Base-by-base conservation (phyloP, 2,888 invertebrate genomes). In the Andrena bicolor region DNA sequence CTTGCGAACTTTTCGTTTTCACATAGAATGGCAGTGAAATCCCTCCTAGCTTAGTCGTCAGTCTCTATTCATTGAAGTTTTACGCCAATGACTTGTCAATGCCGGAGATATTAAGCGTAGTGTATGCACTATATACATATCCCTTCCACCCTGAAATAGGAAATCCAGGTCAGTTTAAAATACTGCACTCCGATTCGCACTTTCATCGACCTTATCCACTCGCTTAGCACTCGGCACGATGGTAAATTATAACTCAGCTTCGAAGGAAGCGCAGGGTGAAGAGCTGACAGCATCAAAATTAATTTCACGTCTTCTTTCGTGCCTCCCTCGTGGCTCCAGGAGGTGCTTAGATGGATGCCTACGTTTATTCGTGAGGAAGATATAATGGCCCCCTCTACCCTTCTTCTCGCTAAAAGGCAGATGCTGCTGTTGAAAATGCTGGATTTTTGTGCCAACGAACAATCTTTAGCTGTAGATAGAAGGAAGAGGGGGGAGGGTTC, bases 301-400 rank as follows among this genome's bases (percentile, higher is more conserved):
- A 88, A 86, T 87, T 84, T 80, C 80, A 51, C 76, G 65, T 81
- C 83, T 64, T 74, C 75, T 75, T 81, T 73, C 75, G 41, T 74
- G 49, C 66, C 48, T 76, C 58, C 49, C 61, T 58, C 23, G 26
- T 48, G 61, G 61, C 69, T 84, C 51, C 66, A 51, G 69, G 60
- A 71, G 74, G 16, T 30, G 68, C 72, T 72, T 76, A 80, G 74
- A 77, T 72, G 76, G 76, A 84, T 76, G 69, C 70, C 66, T 63
- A 51, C 74, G 70, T 82, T 84, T 83, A 83, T 82, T 88, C 65
- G 70, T 26, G 85, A 63, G 70, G 78, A 83, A 86, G 63, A 78
- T 82, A 86, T 85, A 79, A 80, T 79, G 70, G 72, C 28, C 53
- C 70, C 23, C 75, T 64, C 49, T 49, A 28, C 56, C 76, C 65